Percentiles rank a stretch among this genome's conserved stretches.
Conservation (phyloP, 2,797 vertebrate species). For the Lindbergichthys nudifrons region DNA sequence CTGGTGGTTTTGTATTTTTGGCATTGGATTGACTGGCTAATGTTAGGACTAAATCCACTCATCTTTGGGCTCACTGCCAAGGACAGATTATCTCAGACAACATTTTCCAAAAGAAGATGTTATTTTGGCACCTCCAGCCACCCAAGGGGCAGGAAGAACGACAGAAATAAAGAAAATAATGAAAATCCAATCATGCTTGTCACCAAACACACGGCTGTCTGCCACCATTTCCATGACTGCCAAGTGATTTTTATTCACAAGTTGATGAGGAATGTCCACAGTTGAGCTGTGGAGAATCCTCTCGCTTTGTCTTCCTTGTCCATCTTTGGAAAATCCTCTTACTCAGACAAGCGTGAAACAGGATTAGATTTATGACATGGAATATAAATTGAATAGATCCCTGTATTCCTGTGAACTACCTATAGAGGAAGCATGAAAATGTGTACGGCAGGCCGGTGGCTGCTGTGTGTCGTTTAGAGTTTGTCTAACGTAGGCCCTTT, state of each 20-base stretch:
- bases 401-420: constrained; percentile 13
- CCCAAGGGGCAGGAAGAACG: constrained; percentile 16
- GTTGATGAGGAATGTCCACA: constrained; percentile 66
- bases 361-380: constrained; percentile 34
- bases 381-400: constrained; percentile 13
- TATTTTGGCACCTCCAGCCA: constrained; percentile 66
- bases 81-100: constrained; percentile 83
- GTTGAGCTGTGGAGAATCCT: constrained; percentile 63
- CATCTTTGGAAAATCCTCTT: constrained; percentile 38
- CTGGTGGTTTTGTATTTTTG: constrained; percentile 11
- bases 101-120: constrained; percentile 80
- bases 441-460: background rate
- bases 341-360: constrained; percentile 27
- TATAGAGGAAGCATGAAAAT: background rate
- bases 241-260: constrained; percentile 68
- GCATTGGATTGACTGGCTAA: constrained; percentile 4
- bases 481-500: constrained; percentile 12
- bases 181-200: constrained; percentile 49
- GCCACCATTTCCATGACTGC: constrained; percentile 55
- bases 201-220: constrained; percentile 52
- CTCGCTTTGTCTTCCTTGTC: constrained; percentile 32
- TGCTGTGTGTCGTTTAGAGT: background rate
- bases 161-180: background rate
- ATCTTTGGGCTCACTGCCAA: constrained; percentile 71
- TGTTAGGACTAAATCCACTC: constrained; percentile 59